Conservation (phyloP, 2,888 invertebrate genomes). For the Drosophila infuscata region DNA sequence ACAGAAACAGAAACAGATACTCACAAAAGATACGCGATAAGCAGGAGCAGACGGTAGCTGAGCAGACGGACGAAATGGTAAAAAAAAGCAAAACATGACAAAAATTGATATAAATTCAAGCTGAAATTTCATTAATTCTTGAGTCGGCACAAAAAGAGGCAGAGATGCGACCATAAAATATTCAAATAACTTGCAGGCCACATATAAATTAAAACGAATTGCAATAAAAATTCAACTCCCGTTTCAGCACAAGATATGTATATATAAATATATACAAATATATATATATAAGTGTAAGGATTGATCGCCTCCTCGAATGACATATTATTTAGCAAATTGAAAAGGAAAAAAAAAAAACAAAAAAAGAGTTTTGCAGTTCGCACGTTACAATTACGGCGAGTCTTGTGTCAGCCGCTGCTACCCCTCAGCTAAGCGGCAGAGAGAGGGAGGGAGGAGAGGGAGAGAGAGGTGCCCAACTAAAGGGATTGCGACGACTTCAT, state of each 20-base stretch:
- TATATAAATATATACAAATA: slow-evolving; percentile 1
- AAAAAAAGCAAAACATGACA: slow-evolving; percentile 2
- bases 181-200: slow-evolving; percentile 55
- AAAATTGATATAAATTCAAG: slow-evolving; percentile 56
- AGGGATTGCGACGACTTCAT: slow-evolving; percentile 31
- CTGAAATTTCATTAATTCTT: slow-evolving; percentile 59
- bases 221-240: slow-evolving; percentile 78
- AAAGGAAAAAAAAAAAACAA: slow-evolving; percentile 33
- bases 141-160: slow-evolving; percentile 37
- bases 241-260: slow-evolving; percentile 46
- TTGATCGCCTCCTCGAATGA: slow-evolving; percentile 76
- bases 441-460: background rate
- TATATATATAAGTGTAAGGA: slow-evolving; percentile 50
- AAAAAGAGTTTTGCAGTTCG: slow-evolving; percentile 60
- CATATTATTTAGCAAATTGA: slow-evolving; percentile 79
- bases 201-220: slow-evolving; percentile 72
- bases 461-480: slow-evolving; percentile 22
- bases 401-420: slow-evolving; percentile 44
- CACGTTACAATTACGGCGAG: slow-evolving; percentile 73
- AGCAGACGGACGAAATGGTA: slow-evolving; percentile 6
- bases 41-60: slow-evolving; percentile 24
- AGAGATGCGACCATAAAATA: slow-evolving; percentile 47
- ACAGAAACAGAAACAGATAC: slow-evolving; percentile 27
- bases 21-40: slow-evolving; percentile 31
- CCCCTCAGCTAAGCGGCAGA: slow-evolving; percentile 25